phyloP scores from a whole-genome alignment of 2,797 vertebrate genomes.

The Erethizon dorsatum region DNA sequence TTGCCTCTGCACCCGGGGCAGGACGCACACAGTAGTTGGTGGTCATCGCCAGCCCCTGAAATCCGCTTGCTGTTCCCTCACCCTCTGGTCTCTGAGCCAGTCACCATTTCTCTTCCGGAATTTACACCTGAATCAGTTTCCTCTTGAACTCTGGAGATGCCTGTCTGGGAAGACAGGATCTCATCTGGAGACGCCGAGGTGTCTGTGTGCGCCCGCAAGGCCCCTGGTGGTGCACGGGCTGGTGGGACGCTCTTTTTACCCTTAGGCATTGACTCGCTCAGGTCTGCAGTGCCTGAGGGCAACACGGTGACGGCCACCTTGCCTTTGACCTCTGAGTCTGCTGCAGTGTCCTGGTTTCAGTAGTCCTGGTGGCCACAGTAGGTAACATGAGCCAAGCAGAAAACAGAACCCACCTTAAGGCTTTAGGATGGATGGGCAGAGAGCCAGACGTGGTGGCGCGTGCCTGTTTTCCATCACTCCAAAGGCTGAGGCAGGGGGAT shows the following conservation, averaged over 20 bases:
- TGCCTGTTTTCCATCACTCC: background rate
- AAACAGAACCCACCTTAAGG: background rate
- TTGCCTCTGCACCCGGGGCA: background rate
- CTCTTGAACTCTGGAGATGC: background rate
- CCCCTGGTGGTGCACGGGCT: accelerated
- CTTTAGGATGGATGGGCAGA: accelerated
- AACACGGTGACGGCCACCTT: background rate
- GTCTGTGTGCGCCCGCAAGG: background rate
- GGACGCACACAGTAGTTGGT: background rate
- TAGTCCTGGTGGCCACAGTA: accelerated
- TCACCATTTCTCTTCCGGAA: background rate
- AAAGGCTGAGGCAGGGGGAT: background rate
- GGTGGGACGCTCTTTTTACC: background rate
- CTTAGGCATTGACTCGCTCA: background rate
- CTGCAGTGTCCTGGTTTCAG: background rate
- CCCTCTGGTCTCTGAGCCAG: background rate
- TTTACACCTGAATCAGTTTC: background rate
- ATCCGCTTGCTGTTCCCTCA: accelerated
- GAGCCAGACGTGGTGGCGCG: background rate
- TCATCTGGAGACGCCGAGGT: background rate
- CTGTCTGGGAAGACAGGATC: background rate
- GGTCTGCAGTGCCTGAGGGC: background rate
- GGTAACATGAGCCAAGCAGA: background rate
- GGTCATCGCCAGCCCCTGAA: background rate
- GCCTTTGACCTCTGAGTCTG: no score